Percentiles rank a stretch among this genome's conserved stretches.
Evolutionary conservation across 2,113 vertebrate genomes (phyloP).

Genomic region (Nanorana parkeri): DNA sequence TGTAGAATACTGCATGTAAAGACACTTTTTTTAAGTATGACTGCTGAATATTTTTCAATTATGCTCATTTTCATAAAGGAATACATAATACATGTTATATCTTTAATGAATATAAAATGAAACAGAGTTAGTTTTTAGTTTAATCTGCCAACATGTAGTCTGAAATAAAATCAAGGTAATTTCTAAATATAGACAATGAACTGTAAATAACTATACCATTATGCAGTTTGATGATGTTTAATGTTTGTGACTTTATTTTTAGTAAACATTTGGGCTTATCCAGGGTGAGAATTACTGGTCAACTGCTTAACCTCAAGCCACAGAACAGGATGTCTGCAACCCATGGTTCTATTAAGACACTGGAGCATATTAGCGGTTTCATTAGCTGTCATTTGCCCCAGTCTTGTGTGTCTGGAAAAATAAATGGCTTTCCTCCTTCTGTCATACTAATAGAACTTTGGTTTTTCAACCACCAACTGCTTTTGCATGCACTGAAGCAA

Average conservation of each 20-base stretch:
- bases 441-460: constrained; percentile 5
- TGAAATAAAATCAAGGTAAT: too few species aligned
- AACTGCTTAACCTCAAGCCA: constrained; percentile 48
- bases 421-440: constrained; percentile 8
- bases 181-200: too few species aligned
- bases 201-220: too few species aligned
- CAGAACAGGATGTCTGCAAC: constrained; percentile 30
- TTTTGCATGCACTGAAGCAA: not conserved
- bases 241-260: constrained; percentile 24
- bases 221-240: not conserved
- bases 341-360: constrained; percentile 3
- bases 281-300: constrained; percentile 28
- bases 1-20: too few species aligned
- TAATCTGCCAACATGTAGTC: too few species aligned
- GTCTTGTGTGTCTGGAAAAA: constrained; percentile 3
- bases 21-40: too few species aligned
- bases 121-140: too few species aligned
- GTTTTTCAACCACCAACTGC: not conserved
- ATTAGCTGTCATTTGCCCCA: constrained; percentile 1
- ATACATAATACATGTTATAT: too few species aligned
- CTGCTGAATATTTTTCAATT: too few species aligned
- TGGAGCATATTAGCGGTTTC: constrained; percentile 33
- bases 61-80: too few species aligned
- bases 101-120: too few species aligned
- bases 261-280: constrained; percentile 14